Percentiles rank a stretch among this genome's conserved stretches.
These are phyloP conservation scores for Pseudocheirus occidentalis DNA, from an alignment of 2,797 vertebrate genomes.

Conservation along the genomic window DNA sequence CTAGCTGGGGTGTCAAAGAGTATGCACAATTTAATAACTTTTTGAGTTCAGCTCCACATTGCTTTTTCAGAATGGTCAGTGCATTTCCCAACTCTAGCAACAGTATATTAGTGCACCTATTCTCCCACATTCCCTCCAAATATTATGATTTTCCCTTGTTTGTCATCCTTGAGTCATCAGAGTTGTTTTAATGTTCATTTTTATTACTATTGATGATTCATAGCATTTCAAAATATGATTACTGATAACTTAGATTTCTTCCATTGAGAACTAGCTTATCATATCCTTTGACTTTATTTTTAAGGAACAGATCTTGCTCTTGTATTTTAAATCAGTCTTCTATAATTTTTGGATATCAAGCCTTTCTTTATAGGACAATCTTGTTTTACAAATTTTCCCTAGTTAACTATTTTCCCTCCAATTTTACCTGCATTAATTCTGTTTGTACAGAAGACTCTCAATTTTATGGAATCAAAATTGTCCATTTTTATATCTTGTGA, in stretches of 20 bases:
- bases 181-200: neutral
- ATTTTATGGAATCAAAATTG: neutral
- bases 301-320: neutral
- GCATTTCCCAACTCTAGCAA: neutral
- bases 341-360: neutral
- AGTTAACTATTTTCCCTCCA: neutral
- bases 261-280: neutral
- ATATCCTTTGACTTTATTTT: neutral
- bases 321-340: neutral
- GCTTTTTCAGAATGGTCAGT: neutral
- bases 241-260: neutral
- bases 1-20: neutral
- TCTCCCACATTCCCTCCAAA: neutral
- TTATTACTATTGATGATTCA: neutral
- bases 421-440: neutral
- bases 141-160: neutral
- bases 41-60: neutral
- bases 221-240: neutral
- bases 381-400: neutral
- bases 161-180: neutral
- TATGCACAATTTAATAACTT: neutral
- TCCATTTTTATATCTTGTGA: neutral
- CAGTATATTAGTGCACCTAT: neutral
- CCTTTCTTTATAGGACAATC: neutral
- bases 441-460: neutral